A percentile compares a stretch with the other conserved stretches of the same genome.
These are phyloP conservation scores for Sthenelais limicola DNA, from an alignment of 2,888 invertebrate genomes.

Conservation along the genomic window DNA sequence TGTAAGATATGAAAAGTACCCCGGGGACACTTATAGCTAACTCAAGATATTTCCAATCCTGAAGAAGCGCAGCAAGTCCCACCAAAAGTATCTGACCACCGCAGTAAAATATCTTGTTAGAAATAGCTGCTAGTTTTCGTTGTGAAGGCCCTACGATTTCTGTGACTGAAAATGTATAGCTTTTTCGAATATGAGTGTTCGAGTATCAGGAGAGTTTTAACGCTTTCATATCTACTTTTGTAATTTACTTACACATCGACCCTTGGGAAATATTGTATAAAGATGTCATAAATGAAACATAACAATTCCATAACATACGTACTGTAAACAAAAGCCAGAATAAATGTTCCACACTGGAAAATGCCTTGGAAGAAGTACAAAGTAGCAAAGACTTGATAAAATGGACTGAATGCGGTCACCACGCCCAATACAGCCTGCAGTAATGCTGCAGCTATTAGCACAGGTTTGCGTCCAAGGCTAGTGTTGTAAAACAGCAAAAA, in stretches of 20 bases:
- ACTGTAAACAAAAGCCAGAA: conserved; percentile 57
- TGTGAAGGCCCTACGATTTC: conserved; percentile 56
- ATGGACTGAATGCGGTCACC: conserved; percentile 52
- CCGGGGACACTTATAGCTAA: conserved; percentile 56
- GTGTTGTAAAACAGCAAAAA: too few relatives aligned
- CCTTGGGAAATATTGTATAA: too few relatives aligned
- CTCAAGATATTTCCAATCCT: conserved; percentile 56
- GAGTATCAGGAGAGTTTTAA: too few relatives aligned
- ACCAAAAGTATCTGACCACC: conserved; percentile 56
- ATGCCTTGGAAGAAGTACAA: conserved; percentile 59
- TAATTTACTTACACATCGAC: too few relatives aligned
- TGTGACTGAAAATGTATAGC: conserved; percentile 55
- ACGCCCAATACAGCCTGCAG: conserved; percentile 51
- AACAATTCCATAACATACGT: conserved; percentile 44
- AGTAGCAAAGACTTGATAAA: conserved; percentile 53
- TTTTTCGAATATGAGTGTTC: too few relatives aligned
- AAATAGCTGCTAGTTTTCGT: conserved; percentile 53
- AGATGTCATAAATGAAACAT: neutral
- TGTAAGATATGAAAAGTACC: conserved; percentile 54
- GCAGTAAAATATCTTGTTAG: conserved; percentile 54
- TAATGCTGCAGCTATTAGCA: conserved; percentile 54
- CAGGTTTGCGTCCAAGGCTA: conserved; percentile 58
- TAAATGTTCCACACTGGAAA: conserved; percentile 55
- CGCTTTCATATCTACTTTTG: too few relatives aligned
- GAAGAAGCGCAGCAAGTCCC: conserved; percentile 54